These are phyloP conservation scores for Triplophysa bombifrons DNA, from an alignment of 2,797 vertebrate genomes.

Conservation along the genomic window DNA sequence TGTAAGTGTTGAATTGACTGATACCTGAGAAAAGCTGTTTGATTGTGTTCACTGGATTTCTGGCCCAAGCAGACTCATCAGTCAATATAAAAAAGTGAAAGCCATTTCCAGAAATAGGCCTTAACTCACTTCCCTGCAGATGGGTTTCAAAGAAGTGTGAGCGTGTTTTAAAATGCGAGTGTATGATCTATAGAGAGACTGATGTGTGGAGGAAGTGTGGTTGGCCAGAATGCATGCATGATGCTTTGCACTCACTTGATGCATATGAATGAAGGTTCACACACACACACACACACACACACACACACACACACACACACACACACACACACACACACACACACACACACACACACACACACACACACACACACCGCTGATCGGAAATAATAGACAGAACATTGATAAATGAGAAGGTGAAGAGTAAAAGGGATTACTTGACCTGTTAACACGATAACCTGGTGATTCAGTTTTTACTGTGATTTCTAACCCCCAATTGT, in stretches of 20 bases:
- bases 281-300: conserved; percentile 23
- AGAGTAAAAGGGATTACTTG: background rate
- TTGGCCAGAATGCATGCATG: conserved; percentile 12
- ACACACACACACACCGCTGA: conserved; percentile 11
- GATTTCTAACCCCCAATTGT: background rate
- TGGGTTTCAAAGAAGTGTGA: conserved; percentile 52
- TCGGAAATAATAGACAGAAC: conserved; percentile 15
- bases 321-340: conserved; percentile 25
- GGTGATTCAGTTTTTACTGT: background rate
- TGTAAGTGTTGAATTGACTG: conserved; percentile 9
- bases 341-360: background rate
- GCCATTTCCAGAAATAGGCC: conserved; percentile 52
- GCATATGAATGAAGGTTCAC: conserved; percentile 1
- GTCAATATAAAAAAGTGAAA: conserved; percentile 41
- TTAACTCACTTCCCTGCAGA: conserved; percentile 49
- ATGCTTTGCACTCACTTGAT: conserved; percentile 4
- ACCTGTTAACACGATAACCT: background rate
- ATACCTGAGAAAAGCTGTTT: background rate
- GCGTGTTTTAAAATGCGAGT: conserved; percentile 22
- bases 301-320: conserved; percentile 25
- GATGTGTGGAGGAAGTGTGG: conserved; percentile 29
- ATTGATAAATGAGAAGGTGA: conserved; percentile 3
- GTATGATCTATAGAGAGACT: conserved; percentile 25
- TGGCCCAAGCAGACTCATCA: background rate
- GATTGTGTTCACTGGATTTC: conserved; percentile 34